These are phyloP conservation scores for Andrena minutula DNA, from an alignment of 2,888 invertebrate species.

Conservation along the genomic window DNA sequence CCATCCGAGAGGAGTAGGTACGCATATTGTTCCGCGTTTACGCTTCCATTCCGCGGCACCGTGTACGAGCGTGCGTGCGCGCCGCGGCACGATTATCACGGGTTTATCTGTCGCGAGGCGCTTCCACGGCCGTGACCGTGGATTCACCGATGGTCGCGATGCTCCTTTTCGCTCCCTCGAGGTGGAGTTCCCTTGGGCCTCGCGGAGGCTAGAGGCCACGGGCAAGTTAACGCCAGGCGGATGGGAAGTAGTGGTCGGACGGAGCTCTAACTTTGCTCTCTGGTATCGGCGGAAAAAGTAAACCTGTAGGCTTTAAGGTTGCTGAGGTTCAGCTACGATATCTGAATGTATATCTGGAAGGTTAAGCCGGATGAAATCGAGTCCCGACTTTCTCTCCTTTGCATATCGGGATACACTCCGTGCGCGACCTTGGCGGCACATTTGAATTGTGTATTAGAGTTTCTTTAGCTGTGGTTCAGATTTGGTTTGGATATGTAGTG, in stretches of 20 bases:
- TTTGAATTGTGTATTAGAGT: neutral
- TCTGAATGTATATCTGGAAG: neutral
- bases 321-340: neutral
- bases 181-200: neutral
- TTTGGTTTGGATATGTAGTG: neutral
- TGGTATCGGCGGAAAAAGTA: conserved; percentile 3
- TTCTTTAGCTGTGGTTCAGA: neutral
- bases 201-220: neutral
- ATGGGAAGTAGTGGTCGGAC: conserved; percentile 4
- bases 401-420: neutral
- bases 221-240: conserved; percentile 4
- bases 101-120: conserved; percentile 29
- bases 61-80: neutral
- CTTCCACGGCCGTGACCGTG: conserved; percentile 20
- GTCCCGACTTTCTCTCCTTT: conserved; percentile 42
- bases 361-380: conserved; percentile 45
- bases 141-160: neutral
- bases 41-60: conserved; percentile 46
- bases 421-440: conserved; percentile 18
- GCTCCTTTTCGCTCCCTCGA: neutral
- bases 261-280: conserved; percentile 14
- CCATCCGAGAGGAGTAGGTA: conserved; percentile 25
- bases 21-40: conserved; percentile 66
- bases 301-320: conserved; percentile 10
- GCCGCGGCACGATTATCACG: conserved; percentile 30